Conservation (phyloP, 92 coral and sea anemone genomes). For the Palythoa grandis region DNA sequence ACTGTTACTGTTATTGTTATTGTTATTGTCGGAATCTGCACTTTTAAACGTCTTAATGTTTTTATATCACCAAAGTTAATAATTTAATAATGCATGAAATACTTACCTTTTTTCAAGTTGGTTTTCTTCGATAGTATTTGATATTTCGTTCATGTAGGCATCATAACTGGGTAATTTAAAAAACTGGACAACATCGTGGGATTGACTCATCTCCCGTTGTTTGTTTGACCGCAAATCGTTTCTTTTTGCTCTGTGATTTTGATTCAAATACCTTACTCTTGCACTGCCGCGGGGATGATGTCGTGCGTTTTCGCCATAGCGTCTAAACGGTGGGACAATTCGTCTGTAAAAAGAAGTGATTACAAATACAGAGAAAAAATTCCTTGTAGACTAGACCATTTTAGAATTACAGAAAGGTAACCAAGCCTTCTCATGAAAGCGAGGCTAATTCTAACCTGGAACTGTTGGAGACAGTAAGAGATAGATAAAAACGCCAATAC, state of each 20-base stretch:
- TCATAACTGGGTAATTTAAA: slow-evolving; percentile 30
- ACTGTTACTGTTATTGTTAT: no score
- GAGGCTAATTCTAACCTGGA: no score
- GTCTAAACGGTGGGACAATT: not conserved
- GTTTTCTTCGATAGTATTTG: not conserved
- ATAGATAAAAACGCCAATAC: no score
- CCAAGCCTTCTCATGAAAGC: no score
- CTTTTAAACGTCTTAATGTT: not conserved
- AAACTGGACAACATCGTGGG: slow-evolving; percentile 29
- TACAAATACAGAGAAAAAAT: no score
- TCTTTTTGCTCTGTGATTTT: not conserved
- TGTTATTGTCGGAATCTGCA: no score
- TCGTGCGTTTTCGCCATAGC: not conserved
- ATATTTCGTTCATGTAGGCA: slow-evolving; percentile 12
- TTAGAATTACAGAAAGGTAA: no score
- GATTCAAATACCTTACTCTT: not conserved
- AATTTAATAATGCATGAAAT: not conserved
- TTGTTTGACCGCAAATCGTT: not conserved
- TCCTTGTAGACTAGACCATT: no score
- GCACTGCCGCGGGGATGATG: not conserved
- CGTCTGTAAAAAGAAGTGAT: not conserved
- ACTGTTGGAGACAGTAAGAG: no score
- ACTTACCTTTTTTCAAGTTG: slow-evolving; percentile 1
- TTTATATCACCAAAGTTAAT: not conserved
- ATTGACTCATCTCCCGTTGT: not conserved